Base-by-base conservation (phyloP, 2,113 vertebrate species). In the Elachura formosa region DNA sequence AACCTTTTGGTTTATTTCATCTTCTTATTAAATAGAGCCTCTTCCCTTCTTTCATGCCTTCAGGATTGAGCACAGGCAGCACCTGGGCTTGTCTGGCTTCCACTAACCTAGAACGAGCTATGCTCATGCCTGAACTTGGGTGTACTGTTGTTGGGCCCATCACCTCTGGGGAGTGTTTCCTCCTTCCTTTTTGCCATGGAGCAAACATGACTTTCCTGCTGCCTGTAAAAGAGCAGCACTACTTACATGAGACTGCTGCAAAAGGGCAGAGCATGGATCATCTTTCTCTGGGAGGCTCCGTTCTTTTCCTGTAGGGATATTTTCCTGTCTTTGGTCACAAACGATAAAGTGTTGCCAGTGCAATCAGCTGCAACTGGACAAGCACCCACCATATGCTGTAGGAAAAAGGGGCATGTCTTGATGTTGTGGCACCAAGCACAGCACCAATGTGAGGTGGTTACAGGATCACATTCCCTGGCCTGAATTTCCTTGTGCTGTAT, bases 91-190 rank as follows among this genome's bases (percentile, higher is more conserved):
- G 14, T 34, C n/a, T 77, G 80, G 17, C 19, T 80, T 75, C 31
- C 23, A 2, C 38, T 74, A 19, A 29, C 38, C 59, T 33, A 66
- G 58, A 36, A 34, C 6, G 67, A 69, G 25, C 74, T 84, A 14
- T 9, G 1, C 33, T 8, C 18, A 1, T 68, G 93, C 58, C 49
- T 41, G 20, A 54, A 8, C 29, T 33, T 59, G 0, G 0, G 28
- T 36, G 29, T 15, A 6, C 34, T 73, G 18, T 25, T 55, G 5
- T 34, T 84, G 41, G 43, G 62, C 63, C 41, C 22, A 2, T 11
- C 52, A 52, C 34, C 22, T 38, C 45, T 71, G 48, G 17, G 38
- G 21, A 61, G 3, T 14, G 31, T 55, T 90, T 86, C 38, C 8
- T 77, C 62, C n/a, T 68, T 82, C 18, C 36, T 67, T 59, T 45